Evolutionary conservation across 2,888 invertebrate genomes (phyloP).

Genomic region (Nymphalis c-album): DNA sequence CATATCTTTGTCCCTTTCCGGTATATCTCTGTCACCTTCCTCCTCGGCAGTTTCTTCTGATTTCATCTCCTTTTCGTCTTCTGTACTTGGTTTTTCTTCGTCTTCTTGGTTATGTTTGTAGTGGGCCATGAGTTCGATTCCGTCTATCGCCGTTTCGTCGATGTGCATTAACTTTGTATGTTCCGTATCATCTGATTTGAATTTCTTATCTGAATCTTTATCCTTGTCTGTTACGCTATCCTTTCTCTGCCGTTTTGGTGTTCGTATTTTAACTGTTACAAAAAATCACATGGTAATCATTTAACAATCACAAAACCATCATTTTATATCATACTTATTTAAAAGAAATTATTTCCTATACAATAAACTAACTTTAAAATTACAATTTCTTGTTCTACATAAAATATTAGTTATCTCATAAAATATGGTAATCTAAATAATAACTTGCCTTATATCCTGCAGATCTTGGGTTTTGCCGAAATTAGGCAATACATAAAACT

Average conservation of each 20-base stretch:
- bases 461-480: too few relatives aligned
- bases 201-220: conserved; percentile 70
- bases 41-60: conserved; percentile 63
- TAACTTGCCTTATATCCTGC: too few relatives aligned
- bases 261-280: conserved; percentile 64
- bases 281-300: background rate
- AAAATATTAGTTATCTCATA: too few relatives aligned
- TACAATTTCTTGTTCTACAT: too few relatives aligned
- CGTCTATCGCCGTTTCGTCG: conserved; percentile 77
- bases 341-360: too few relatives aligned
- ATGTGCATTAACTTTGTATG: conserved; percentile 62
- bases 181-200: conserved; percentile 61
- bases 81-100: conserved; percentile 67
- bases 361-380: too few relatives aligned
- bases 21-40: conserved; percentile 50
- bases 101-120: conserved; percentile 66
- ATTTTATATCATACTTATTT: background rate
- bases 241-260: conserved; percentile 79
- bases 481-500: too few relatives aligned
- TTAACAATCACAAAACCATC: background rate
- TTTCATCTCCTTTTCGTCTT: conserved; percentile 68
- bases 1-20: conserved; percentile 53
- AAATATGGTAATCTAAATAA: too few relatives aligned
- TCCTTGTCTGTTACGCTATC: conserved; percentile 82
- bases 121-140: conserved; percentile 75